Conservation (phyloP, 2,113 vertebrate genomes). For the Myodes glareolus region DNA sequence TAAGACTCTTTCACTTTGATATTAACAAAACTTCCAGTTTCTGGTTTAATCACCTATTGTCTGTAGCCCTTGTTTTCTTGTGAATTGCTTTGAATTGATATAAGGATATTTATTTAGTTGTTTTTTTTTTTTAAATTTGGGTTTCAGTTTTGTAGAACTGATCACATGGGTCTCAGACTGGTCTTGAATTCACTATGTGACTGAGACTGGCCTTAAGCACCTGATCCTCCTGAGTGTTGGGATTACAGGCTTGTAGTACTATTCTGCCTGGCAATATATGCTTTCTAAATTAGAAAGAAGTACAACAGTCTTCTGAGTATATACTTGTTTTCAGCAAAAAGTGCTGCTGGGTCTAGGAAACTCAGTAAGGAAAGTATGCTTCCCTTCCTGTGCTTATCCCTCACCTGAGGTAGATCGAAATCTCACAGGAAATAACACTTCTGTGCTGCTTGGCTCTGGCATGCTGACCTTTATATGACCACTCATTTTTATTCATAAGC, state of each 20-base stretch:
- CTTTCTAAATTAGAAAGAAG: not conserved
- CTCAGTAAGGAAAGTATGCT: not conserved
- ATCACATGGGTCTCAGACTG: not conserved
- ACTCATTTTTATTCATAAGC: slow-evolving; percentile 51
- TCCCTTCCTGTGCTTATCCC: not conserved
- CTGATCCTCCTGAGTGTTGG: not conserved
- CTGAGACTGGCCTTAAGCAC: not conserved
- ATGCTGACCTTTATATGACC: slow-evolving; percentile 64
- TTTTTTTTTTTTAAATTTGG: too few relatives aligned
- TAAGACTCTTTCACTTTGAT: not conserved
- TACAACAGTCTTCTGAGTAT: not conserved
- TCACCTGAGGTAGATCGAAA: not conserved
- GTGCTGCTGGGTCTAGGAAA: not conserved
- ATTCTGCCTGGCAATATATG: not conserved
- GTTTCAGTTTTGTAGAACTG: not conserved
- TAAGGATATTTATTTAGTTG: not conserved
- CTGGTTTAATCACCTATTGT: not conserved
- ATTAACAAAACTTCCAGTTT: not conserved
- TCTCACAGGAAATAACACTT: slow-evolving; percentile 6
- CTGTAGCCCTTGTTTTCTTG: not conserved
- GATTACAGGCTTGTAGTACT: not conserved
- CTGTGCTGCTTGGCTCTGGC: slow-evolving; percentile 36
- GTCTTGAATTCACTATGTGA: not conserved
- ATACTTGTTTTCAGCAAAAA: slow-evolving; percentile 25
- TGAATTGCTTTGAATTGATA: slow-evolving; percentile 34